phyloP scores from a whole-genome alignment of 1,140 invertebrate species.

The Brachionus asplanchnoidis region DNA sequence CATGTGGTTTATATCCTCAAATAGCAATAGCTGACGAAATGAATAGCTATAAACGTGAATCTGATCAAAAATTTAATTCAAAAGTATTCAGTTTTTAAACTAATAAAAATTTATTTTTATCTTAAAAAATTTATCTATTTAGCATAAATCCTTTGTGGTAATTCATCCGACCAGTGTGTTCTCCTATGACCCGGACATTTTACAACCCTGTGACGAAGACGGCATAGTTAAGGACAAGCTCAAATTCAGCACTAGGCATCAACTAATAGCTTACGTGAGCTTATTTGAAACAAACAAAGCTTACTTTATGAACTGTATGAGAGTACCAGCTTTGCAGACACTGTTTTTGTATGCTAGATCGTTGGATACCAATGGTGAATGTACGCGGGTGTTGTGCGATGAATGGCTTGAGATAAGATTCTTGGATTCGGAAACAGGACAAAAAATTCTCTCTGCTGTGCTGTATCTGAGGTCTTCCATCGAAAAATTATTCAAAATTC shows the following conservation, averaged over 20 bases:
- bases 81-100: conserved; percentile 59
- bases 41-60: conserved; percentile 79
- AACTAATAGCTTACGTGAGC: conserved; percentile 80
- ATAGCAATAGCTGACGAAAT: conserved; percentile 83
- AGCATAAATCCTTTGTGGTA: conserved; percentile 77
- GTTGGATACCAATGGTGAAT: conserved; percentile 52
- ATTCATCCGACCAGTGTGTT: conserved; percentile 85
- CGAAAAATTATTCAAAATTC: conserved; percentile 59
- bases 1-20: conserved; percentile 86
- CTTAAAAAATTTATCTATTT: neutral
- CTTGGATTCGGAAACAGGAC: conserved; percentile 68
- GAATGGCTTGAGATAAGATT: conserved; percentile 78
- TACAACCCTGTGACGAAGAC: conserved; percentile 62
- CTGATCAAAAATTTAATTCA: conserved; percentile 88
- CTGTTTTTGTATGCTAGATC: conserved; percentile 71
- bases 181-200: conserved; percentile 70
- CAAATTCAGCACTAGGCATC: conserved; percentile 72
- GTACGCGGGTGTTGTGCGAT: conserved; percentile 70
- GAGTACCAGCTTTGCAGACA: conserved; percentile 82
- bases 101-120: neutral
- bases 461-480: conserved; percentile 72
- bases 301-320: conserved; percentile 81
- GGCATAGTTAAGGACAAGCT: conserved; percentile 46
- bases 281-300: conserved; percentile 90
- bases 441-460: conserved; percentile 68